Conservation (phyloP, 2,888 invertebrate genomes). For the Watsonalla cultraria region DNA sequence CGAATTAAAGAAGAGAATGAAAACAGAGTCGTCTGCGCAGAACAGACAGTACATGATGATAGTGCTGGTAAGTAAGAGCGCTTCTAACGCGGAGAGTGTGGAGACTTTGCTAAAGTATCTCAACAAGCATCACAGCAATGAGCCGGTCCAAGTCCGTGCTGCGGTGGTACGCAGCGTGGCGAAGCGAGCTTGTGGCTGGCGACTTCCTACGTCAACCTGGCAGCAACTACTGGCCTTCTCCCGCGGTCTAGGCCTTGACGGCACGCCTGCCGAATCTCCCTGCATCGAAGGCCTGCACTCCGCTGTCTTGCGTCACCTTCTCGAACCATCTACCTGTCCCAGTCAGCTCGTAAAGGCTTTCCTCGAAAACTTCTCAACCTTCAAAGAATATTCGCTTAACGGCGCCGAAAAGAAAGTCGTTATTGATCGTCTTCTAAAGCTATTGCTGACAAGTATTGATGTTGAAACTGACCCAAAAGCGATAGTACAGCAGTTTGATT, state of each 20-base stretch:
- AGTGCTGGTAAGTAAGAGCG: conserved; percentile 58
- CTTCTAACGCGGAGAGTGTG: conserved; percentile 37
- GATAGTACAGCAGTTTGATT: conserved; percentile 15
- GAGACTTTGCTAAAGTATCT: conserved; percentile 36
- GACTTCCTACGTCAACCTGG: conserved; percentile 44
- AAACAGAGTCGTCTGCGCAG: conserved; percentile 34
- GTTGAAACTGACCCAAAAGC: conserved; percentile 10
- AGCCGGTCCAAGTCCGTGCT: conserved; percentile 47
- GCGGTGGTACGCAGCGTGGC: conserved; percentile 53
- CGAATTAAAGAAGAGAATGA: conserved; percentile 33
- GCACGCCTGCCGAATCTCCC: conserved; percentile 28
- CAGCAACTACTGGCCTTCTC: conserved; percentile 38
- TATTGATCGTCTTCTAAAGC: conserved; percentile 17
- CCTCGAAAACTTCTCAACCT: conserved; percentile 33
- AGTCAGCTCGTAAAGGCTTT: conserved; percentile 29
- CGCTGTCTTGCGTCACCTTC: conserved; percentile 40
- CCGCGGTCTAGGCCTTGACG: conserved; percentile 50
- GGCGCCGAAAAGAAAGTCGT: conserved; percentile 30
- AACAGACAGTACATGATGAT: conserved; percentile 52
- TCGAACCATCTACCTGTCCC: conserved; percentile 22
- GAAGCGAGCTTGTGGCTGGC: conserved; percentile 50
- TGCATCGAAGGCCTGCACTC: conserved; percentile 55
- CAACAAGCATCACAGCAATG: conserved; percentile 39
- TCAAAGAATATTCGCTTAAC: conserved; percentile 40
- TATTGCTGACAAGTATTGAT: conserved; percentile 26